Evolutionary conservation across 2,888 invertebrate species (phyloP).

Genomic region (Onthophagus sagittarius): DNA sequence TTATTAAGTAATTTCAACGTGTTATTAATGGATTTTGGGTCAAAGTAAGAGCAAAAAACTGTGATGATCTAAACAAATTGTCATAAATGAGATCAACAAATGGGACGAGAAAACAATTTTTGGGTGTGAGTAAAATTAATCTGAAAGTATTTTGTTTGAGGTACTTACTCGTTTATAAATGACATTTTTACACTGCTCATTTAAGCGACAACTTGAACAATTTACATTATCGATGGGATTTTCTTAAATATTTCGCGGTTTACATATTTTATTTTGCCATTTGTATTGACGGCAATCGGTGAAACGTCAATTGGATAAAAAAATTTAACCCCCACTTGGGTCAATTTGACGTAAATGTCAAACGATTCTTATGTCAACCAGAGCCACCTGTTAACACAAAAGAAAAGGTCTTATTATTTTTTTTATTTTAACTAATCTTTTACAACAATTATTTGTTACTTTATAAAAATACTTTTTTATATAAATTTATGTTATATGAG

Average conservation of each 20-base stretch:
- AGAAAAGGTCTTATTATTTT: not conserved
- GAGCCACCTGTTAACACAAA: conserved; percentile 18
- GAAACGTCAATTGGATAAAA: conserved; percentile 22
- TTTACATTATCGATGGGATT: conserved; percentile 15
- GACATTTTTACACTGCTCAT: conserved; percentile 12
- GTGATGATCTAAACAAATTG: no score
- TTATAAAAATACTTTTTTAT: no score
- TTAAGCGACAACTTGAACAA: conserved; percentile 2
- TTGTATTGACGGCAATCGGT: conserved; percentile 5
- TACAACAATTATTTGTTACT: not conserved
- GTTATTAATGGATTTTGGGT: no score
- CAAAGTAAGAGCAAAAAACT: no score
- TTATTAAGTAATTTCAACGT: not conserved
- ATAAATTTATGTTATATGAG: not conserved
- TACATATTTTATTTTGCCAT: conserved; percentile 18
- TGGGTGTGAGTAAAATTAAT: not conserved
- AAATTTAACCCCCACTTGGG: conserved; percentile 12
- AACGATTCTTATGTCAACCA: not conserved
- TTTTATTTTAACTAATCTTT: not conserved
- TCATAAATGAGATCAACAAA: not conserved
- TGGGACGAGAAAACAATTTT: not conserved
- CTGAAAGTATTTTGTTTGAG: conserved; percentile 1
- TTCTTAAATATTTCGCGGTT: conserved; percentile 10
- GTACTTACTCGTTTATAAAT: conserved; percentile 14
- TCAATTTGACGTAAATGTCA: conserved; percentile 6